Base-by-base conservation (phyloP, 2,797 vertebrate genomes). In the Sylvia borin region DNA sequence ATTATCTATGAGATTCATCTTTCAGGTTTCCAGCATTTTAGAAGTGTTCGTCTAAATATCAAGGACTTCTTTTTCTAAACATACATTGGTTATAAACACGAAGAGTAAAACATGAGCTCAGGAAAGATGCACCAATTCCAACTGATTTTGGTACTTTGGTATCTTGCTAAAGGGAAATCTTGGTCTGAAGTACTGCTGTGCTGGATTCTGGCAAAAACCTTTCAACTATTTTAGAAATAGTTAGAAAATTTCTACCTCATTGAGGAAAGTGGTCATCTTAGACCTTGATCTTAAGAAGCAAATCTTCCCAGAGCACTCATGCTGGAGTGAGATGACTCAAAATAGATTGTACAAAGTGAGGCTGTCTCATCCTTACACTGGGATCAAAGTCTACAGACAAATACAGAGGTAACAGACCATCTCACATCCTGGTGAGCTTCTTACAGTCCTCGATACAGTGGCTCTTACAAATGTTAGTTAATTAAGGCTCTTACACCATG, bases 61-160 rank as follows among this genome's bases (percentile, higher is more conserved):
- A 88, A 29, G 27, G 7, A 61, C 25, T 85, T 84, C 4, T 34
- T 85, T 75, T 75, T 24, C 36, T 29, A 60, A 92, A 66, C 10
- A 38, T 12, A 55, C 25, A 36, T 8, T 50, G 9, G 6, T 77
- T 81, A 78, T 9, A 57, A 18, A 68, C 4, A 18, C 1, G 4
- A 32, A 12, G 11, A 85, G 25, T 29, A 67, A 67, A 53, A 71
- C 15, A 27, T 0, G 10, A 88, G 22, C 17, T 82, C 22, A 85
- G 45, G 14, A 54, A 90, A 74, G 29, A 61, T 2, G 3, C 45
- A 9, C 27, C 1, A 4, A 77, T n/a, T 85, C 17, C 0, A 0
- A 31, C 12, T 13, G 10, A 70, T 38, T 80, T 82, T 62, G 67
- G 36, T 36, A 45, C 32, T 83, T 75, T 4, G 7, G 4, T 47